Evolutionary conservation across 2,797 vertebrate genomes (phyloP), one percentile per base, ranked within the genome.

Genomic region (Pagetopsis macropterus): DNA sequence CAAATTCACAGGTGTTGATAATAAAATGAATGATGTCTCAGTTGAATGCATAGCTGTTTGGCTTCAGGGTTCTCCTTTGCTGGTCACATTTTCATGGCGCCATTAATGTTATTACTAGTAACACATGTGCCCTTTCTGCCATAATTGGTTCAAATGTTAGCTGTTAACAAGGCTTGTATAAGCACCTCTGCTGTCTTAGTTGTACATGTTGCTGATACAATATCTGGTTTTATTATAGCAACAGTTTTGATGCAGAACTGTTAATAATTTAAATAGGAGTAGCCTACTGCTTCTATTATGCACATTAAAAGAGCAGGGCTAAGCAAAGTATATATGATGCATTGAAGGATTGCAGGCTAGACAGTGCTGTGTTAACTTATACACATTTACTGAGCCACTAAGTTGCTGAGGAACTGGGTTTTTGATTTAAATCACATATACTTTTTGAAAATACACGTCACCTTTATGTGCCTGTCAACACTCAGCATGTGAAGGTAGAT

Each of bases 111-210:
- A 50, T 57, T 27, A 23, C 23, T 33, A n/a, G 2, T 8, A 27
- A 48, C 63, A 72, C 58, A 64, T 67, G 67, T n/a, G 21, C 16
- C 43, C 31, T 61, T 31, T 21, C 45, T 17, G 7, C 49, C 48
- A 27, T 12, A 43, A 48, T 17, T 31, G 41, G 19, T 72, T 14
- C 14, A 45, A 33, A 15, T 56, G 8, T 56, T 33, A 37, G 33
- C 33, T 37, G 5, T 49, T 5, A 50, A 50, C 31, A 50, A 49
- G 31, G 45, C 17, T 0, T 19, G 8, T 58, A n/a, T 44, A 2
- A n/a, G 1, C n/a, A 17, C 3, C n/a, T 45, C 13, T 23, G 8
- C 16, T 33, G 6, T 15, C 48, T 31, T 9, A 23, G 23, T 15
- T 55, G n/a, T 27, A 40, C n/a, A 37, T 43, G 31, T 11, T 6